Conservation (phyloP, 2,113 vertebrate species). For the Protobothrops mucrosquamatus region DNA sequence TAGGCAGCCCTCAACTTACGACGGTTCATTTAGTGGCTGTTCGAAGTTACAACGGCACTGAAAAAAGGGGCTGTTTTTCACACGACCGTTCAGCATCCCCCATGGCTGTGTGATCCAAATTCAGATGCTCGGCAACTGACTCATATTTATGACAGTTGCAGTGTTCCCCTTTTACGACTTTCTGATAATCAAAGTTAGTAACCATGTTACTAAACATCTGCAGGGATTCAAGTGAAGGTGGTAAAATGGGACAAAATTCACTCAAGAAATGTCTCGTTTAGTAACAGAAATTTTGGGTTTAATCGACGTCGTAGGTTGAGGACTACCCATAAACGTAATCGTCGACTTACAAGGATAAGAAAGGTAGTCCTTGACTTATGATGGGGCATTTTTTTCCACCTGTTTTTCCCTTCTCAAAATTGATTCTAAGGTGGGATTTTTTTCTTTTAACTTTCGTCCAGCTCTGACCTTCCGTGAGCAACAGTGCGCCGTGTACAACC, state of each 20-base stretch:
- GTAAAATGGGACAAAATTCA: no score
- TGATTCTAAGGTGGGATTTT: not conserved
- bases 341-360: no score
- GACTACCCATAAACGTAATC: no score
- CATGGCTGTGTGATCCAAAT: not conserved
- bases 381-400: rapidly evolving
- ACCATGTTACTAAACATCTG: not conserved
- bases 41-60: not conserved
- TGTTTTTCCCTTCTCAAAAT: not conserved
- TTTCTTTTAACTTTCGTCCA: not conserved
- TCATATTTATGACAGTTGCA: not conserved
- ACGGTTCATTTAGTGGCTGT: not conserved
- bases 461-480: constrained; percentile 69
- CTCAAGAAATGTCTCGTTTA: no score
- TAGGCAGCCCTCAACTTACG: no score
- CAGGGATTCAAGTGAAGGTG: not conserved
- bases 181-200: no score
- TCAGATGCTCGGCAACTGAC: not conserved
- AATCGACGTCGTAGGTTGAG: no score
- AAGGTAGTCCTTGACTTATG: rapidly evolving
- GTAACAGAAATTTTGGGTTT: no score
- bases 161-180: not conserved
- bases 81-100: not conserved
- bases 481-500: constrained; percentile 71
- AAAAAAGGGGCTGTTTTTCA: not conserved